Evolutionary conservation across 1,140 invertebrate genomes (phyloP), one percentile per base, ranked within the genome.

Genomic region (Drosophila truncata): DNA sequence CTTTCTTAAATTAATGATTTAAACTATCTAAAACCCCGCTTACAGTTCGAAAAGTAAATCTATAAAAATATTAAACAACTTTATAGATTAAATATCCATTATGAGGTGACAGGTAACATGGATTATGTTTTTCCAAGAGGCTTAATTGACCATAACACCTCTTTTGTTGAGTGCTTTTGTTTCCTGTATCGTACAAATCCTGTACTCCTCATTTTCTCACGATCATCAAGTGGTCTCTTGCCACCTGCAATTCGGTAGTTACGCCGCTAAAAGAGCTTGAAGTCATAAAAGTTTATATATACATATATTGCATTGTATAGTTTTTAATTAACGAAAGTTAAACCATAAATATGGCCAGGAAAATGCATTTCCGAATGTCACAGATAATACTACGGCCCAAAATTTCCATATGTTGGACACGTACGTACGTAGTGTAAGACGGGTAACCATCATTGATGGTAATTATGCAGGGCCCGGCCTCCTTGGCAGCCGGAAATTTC

Each of bases 321-420:
- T n/a, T 71, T 72, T 50, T 72, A 72, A 72, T 72, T 72, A 60
- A 72, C 66, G 66, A 72, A 72, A 72, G 69, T 72, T 72, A 44
- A 23, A 29, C 44, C 44, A 60, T 60, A 72, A 72, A 72, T 72
- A 72, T 72, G 66, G 54, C 69, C 58, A 29, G 52, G 66, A 58
- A 72, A 72, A 72, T 72, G 69, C 66, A 72, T 72, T 72, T 72
- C 69, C 69, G 69, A 72, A 70, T 72, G 66, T 72, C 69, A 60
- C 69, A 72, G 20, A 60, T 71, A 27, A 60, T 71, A 27, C 27
- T 23, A 10, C 4, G 13, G 13, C 4, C 16, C 9, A 5, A 29
- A 67, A 58, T 72, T 49, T 72, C 41, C 66, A 72, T 72, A 71
- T 71, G 50, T 71, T 49, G 23, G 33, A 39, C 69, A 72, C 69